These are phyloP conservation scores for Ptiloglossa arizonensis DNA, from an alignment of 1,140 invertebrate genomes.

Conservation along the genomic window DNA sequence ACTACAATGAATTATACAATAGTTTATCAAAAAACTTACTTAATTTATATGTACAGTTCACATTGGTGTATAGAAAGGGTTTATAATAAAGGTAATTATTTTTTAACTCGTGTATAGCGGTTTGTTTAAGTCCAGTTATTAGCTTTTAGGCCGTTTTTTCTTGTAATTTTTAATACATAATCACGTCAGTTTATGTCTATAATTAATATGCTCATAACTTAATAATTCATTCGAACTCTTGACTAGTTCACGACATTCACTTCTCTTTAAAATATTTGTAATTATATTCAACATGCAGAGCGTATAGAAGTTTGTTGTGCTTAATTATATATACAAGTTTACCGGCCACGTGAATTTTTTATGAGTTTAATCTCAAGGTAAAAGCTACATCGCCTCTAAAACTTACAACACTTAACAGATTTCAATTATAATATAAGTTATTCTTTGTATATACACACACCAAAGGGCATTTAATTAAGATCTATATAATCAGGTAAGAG, in stretches of 20 bases:
- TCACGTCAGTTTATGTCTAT: not conserved
- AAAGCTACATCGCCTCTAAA: not conserved
- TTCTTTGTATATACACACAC: conserved; percentile 28
- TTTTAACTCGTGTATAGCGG: not conserved
- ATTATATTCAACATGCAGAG: not conserved
- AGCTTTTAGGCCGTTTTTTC: not conserved
- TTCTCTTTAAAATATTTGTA: conserved; percentile 12
- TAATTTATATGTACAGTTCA: conserved; percentile 60
- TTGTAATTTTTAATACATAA: not conserved
- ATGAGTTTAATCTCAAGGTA: not conserved
- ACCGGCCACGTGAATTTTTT: not conserved
- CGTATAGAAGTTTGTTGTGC: not conserved
- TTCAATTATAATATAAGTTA: conserved; percentile 1
- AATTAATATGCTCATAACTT: not conserved
- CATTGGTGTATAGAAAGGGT: conserved; percentile 1
- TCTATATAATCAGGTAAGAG: conserved; percentile 26
- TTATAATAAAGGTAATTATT: not conserved
- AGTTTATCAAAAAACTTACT: conserved; percentile 56
- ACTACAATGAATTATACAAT: conserved; percentile 55
- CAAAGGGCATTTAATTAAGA: not conserved
- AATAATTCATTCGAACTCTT: conserved; percentile 28
- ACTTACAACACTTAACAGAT: not conserved
- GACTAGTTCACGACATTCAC: conserved; percentile 42
- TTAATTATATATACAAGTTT: conserved; percentile 1
- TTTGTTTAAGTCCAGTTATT: not conserved